phyloP scores from a whole-genome alignment of 2,797 vertebrate genomes.

The Mormyrops attenuatus region DNA sequence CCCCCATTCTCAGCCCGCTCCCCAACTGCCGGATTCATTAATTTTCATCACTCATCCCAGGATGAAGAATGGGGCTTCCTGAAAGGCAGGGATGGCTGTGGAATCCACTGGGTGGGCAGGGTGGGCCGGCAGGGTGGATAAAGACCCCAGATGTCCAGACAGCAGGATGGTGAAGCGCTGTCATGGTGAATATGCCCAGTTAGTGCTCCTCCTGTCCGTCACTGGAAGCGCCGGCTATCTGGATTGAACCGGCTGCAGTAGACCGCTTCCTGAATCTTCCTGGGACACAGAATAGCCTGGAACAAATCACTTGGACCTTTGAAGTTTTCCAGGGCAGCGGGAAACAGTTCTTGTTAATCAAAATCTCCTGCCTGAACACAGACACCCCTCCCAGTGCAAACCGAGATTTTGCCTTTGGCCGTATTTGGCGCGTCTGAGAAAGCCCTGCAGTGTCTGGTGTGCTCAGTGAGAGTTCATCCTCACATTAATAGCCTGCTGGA shows the following conservation, averaged over 20 bases:
- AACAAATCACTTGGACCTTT: slow-evolving; percentile 29
- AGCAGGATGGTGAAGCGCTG: background rate
- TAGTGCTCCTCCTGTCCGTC: slow-evolving; percentile 27
- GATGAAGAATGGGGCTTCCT: background rate
- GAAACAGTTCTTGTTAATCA: slow-evolving; percentile 41
- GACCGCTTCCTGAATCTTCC: background rate
- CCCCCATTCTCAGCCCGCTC: background rate
- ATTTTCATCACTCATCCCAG: background rate
- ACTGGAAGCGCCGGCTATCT: background rate
- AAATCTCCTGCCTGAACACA: slow-evolving; percentile 41
- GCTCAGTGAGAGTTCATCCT: slow-evolving; percentile 54
- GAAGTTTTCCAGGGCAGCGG: slow-evolving; percentile 20
- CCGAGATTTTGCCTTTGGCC: slow-evolving; percentile 49
- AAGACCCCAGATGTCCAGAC: background rate
- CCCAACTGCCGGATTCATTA: background rate
- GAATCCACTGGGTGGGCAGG: background rate
- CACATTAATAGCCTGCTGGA: slow-evolving; percentile 40
- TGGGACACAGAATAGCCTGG: background rate
- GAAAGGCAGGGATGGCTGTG: background rate
- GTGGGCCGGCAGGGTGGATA: background rate
- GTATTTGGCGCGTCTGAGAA: slow-evolving; percentile 54
- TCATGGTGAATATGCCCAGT: slow-evolving; percentile 17
- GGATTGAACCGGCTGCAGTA: background rate
- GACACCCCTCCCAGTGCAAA: slow-evolving; percentile 15
- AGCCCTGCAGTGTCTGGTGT: slow-evolving; percentile 46